Evolutionary conservation across 2,113 vertebrate species (phyloP).

Genomic region (Willisornis vidua): DNA sequence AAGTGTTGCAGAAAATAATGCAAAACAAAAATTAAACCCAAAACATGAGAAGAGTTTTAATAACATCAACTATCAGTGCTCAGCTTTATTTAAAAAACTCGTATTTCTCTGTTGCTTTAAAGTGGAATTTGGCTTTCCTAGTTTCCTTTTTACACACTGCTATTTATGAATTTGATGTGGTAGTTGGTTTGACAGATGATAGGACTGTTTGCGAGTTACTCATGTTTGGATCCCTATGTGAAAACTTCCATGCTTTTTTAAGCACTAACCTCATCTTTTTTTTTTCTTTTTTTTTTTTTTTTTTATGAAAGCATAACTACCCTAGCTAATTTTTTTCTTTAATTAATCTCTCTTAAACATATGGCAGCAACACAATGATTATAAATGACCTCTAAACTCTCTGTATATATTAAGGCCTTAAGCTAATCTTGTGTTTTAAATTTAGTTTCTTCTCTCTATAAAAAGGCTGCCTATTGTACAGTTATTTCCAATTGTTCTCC

Average conservation of each 20-base stretch:
- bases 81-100: neutral
- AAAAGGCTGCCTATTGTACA: neutral
- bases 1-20: neutral
- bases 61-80: neutral
- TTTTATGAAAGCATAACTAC: neutral
- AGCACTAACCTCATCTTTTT: neutral
- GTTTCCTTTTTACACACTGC: neutral
- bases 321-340: neutral
- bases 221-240: neutral
- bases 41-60: neutral
- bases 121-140: neutral
- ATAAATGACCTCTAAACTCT: neutral
- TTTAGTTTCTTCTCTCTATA: neutral
- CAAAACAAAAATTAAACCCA: neutral
- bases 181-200: slow-evolving; percentile 19
- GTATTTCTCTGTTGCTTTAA: neutral
- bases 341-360: neutral
- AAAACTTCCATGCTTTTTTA: neutral
- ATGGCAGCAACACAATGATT: neutral
- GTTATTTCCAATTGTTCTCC: neutral
- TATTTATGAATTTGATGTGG: neutral
- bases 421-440: neutral
- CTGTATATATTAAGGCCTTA: neutral
- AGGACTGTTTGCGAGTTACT: slow-evolving; percentile 6
- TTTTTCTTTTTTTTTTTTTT: neutral